phyloP scores from a whole-genome alignment of 2,113 vertebrate genomes.

The Micronycteris hirsuta region DNA sequence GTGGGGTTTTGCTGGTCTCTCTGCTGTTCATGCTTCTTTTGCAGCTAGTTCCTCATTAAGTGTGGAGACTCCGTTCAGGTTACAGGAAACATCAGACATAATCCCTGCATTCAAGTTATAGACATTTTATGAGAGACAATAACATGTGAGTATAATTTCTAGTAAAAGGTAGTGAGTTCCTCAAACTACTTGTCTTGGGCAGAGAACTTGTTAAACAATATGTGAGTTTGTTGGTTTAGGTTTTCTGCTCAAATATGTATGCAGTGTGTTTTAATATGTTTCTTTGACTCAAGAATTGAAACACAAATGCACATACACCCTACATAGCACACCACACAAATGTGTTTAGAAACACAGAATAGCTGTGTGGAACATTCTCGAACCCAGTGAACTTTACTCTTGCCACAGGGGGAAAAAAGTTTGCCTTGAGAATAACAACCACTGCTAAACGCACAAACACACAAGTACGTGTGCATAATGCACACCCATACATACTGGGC shows the following conservation, averaged over 20 bases:
- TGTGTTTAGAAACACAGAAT: not conserved
- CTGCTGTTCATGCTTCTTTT: not conserved
- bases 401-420: not conserved
- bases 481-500: not conserved
- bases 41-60: not conserved
- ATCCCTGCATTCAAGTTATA: not conserved
- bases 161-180: not conserved
- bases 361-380: not conserved
- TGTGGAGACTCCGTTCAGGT: not conserved
- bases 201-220: not conserved
- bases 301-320: not conserved
- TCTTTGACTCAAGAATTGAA: not conserved
- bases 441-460: not conserved
- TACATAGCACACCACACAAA: not conserved
- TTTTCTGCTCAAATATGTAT: not conserved
- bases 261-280: not conserved
- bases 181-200: not conserved
- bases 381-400: not conserved
- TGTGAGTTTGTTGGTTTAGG: not conserved
- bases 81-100: not conserved
- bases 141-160: not conserved
- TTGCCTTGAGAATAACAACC: not conserved
- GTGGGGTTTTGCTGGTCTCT: not conserved
- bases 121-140: not conserved
- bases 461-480: not conserved